These are phyloP conservation scores for Conomelus anceps DNA, from an alignment of 2,888 invertebrate genomes.

Conservation along the genomic window DNA sequence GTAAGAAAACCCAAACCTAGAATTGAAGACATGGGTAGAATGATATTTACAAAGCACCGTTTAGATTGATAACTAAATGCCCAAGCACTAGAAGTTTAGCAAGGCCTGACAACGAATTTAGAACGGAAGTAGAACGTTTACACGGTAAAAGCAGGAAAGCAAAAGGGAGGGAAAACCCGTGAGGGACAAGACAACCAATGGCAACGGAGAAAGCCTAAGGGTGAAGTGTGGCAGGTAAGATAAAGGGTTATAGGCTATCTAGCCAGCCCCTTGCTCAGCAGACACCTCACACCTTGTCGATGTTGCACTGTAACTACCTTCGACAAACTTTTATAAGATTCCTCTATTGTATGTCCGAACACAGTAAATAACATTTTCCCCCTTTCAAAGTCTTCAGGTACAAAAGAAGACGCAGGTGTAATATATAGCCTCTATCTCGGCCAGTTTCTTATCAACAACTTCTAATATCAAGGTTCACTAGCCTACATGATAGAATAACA, in stretches of 20 bases:
- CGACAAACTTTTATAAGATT: neutral
- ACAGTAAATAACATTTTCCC: neutral
- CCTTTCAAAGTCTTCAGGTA: neutral
- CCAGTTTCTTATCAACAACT: neutral
- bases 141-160: neutral
- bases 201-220: neutral
- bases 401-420: neutral
- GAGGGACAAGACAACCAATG: neutral
- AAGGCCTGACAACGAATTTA: neutral
- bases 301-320: neutral
- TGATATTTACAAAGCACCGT: neutral
- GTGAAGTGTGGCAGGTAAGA: neutral
- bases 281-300: neutral
- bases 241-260: neutral
- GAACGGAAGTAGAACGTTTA: neutral
- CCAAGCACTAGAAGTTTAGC: neutral
- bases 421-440: neutral
- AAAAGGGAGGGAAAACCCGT: neutral
- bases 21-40: too few relatives aligned
- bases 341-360: neutral
- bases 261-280: neutral
- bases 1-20: neutral
- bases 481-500: neutral
- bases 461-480: neutral
- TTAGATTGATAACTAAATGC: neutral